Conservation (phyloP, 2,888 invertebrate genomes). For the Xanthorhoe designata region DNA sequence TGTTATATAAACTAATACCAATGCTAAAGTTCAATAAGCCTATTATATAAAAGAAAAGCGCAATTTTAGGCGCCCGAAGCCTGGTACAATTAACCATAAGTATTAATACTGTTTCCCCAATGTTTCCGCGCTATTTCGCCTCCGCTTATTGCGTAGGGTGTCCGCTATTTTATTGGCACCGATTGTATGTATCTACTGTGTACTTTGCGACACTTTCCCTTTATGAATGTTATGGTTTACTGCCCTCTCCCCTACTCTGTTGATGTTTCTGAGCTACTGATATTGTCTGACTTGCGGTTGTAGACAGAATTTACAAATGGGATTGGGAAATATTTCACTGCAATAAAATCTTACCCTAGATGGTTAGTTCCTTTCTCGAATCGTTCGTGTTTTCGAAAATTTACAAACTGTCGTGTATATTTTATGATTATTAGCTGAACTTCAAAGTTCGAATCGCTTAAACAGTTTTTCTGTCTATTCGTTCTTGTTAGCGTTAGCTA, state of each 20-base stretch:
- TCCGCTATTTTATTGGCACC: slow-evolving; percentile 80
- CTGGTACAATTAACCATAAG: slow-evolving; percentile 82
- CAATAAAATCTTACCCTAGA: slow-evolving; percentile 20
- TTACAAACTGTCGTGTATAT: not conserved
- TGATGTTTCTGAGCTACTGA: slow-evolving; percentile 33
- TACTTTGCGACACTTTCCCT: slow-evolving; percentile 79
- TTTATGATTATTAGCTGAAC: not conserved
- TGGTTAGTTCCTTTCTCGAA: not conserved
- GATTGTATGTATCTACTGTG: slow-evolving; percentile 76
- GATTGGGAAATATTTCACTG: slow-evolving; percentile 31
- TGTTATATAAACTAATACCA: not conserved
- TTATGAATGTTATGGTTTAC: slow-evolving; percentile 77
- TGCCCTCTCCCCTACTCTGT: slow-evolving; percentile 31
- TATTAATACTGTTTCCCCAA: slow-evolving; percentile 84
- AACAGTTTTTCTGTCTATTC: not conserved
- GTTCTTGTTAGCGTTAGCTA: too few species aligned
- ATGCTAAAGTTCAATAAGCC: slow-evolving; percentile 30
- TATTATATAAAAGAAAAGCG: slow-evolving; percentile 46
- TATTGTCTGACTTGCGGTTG: slow-evolving; percentile 30
- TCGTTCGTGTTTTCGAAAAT: not conserved
- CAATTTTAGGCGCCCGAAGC: slow-evolving; percentile 64
- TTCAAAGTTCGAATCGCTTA: not conserved
- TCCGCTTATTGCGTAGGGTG: slow-evolving; percentile 80
- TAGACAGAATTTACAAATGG: slow-evolving; percentile 47
- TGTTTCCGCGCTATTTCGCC: slow-evolving; percentile 81